Base-by-base conservation (phyloP, 2,113 vertebrate species). In the Pseudorectes ferrugineus region DNA sequence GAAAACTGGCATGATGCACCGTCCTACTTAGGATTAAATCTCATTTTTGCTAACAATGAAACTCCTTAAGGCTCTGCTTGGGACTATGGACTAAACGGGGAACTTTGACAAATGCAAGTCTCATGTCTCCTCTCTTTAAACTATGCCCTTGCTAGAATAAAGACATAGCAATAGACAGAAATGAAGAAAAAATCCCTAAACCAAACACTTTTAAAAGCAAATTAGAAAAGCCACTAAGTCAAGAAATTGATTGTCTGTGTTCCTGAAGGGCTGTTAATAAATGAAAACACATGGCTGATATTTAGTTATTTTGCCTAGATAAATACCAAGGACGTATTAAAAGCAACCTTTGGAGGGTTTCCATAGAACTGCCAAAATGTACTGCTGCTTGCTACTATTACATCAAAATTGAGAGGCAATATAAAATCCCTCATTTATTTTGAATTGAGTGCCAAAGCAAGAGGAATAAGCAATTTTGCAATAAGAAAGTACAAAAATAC, bases 381-480 rank as follows among this genome's bases (percentile, higher is more conserved):
- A 33, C 52, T 57, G 14, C 33, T 94, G 19, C 79, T 88, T 80
- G 29, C 63, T 86, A 24, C 29, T 88, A 7, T 54, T 82, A 26
- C 38, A 51, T 43, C 43, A 57, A 43, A 75, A 74, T 81, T n/a
- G 25, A 45, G 72, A 17, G 79, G 43, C 46, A 14, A 40, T 46
- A 43, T 62, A 55, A 92, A 95, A 79, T 85, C 51, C 16, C 23
- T 92, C 49, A 63, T 66, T 91, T 76, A 48, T 73, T 92, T 92
- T 74, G 18, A 77, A 67, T 17, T 38, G 33, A 51, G 80, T 92
- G 48, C 29, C 65, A 87, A 81, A 91, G 29, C 18, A 63, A 81
- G 46, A 81, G 26, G 14, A 68, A 70, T 72, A 59, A 63, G 23
- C 6, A 51, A 40, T 82, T 91, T 54, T 51, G 21, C 76, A 70